A percentile compares a stretch with the other conserved stretches of the same genome.
Evolutionary conservation across 2,888 invertebrate genomes (phyloP).

Genomic region (Drosophila bunnanda): DNA sequence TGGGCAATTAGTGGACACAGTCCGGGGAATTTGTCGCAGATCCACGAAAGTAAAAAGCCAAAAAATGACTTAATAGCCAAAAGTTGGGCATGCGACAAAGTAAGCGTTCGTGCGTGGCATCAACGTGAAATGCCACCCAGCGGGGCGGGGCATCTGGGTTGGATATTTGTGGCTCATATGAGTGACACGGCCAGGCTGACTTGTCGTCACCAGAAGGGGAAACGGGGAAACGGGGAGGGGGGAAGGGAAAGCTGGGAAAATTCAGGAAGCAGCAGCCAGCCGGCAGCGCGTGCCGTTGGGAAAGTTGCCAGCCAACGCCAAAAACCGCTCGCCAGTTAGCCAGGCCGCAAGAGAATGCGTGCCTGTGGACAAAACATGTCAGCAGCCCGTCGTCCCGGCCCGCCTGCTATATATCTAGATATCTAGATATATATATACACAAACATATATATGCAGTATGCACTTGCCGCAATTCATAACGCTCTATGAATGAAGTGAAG

Average conservation of each 20-base stretch:
- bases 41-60: slow-evolving; percentile 71
- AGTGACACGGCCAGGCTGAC: slow-evolving; percentile 76
- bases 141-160: slow-evolving; percentile 25
- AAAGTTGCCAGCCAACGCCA: slow-evolving; percentile 67
- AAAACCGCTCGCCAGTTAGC: slow-evolving; percentile 47
- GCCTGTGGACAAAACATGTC: slow-evolving; percentile 81
- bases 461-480: slow-evolving; percentile 72
- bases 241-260: slow-evolving; percentile 19
- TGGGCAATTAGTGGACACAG: slow-evolving; percentile 70
- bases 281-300: slow-evolving; percentile 78
- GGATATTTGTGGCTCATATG: slow-evolving; percentile 78
- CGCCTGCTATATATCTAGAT: not conserved
- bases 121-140: slow-evolving; percentile 45
- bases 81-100: slow-evolving; percentile 81
- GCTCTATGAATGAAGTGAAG: slow-evolving; percentile 69
- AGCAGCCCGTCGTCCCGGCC: slow-evolving; percentile 68
- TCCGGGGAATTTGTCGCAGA: slow-evolving; percentile 74
- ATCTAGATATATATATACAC: not conserved
- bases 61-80: slow-evolving; percentile 81
- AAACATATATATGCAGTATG: slow-evolving; percentile 4
- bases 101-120: slow-evolving; percentile 79
- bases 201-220: slow-evolving; percentile 58
- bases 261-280: slow-evolving; percentile 28
- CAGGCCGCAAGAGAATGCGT: slow-evolving; percentile 74
- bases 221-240: not conserved